phyloP scores from a whole-genome alignment of 2,113 vertebrate genomes.

The Peromyscus leucopus region DNA sequence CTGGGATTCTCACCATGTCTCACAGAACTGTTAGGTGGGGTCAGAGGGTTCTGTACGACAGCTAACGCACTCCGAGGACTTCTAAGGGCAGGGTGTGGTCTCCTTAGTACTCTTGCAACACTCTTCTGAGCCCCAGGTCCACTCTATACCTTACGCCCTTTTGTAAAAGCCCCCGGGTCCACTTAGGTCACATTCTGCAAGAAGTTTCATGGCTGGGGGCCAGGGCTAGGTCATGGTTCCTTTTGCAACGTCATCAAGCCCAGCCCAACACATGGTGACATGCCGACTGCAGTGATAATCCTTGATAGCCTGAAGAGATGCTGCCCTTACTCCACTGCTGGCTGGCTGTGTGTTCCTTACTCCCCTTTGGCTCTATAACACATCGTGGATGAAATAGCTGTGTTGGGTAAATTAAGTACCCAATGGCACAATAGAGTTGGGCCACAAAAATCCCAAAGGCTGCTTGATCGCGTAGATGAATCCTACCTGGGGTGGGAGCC shows the following conservation, averaged over 20 bases:
- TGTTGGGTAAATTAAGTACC: conserved; percentile 1
- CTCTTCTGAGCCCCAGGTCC: background rate
- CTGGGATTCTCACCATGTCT: background rate
- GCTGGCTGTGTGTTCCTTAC: conserved; percentile 16
- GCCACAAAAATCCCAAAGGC: conserved; percentile 33
- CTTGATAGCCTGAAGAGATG: background rate
- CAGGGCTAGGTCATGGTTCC: background rate
- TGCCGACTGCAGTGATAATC: background rate
- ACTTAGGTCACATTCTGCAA: background rate
- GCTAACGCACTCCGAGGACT: background rate
- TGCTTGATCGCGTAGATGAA: background rate
- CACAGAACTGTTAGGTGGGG: background rate
- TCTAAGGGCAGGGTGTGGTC: background rate
- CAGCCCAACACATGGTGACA: background rate
- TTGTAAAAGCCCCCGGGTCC: background rate
- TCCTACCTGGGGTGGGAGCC: background rate
- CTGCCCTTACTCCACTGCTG: background rate
- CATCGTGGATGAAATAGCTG: background rate
- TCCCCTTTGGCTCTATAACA: background rate
- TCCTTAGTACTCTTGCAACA: background rate
- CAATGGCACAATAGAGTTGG: background rate
- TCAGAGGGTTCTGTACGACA: background rate
- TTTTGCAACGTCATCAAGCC: background rate
- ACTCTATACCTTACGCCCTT: background rate
- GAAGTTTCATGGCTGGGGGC: background rate